Base-by-base conservation (phyloP, 1,140 invertebrate genomes). In the fruit fly (Drosophila melanogaster) region DNA sequence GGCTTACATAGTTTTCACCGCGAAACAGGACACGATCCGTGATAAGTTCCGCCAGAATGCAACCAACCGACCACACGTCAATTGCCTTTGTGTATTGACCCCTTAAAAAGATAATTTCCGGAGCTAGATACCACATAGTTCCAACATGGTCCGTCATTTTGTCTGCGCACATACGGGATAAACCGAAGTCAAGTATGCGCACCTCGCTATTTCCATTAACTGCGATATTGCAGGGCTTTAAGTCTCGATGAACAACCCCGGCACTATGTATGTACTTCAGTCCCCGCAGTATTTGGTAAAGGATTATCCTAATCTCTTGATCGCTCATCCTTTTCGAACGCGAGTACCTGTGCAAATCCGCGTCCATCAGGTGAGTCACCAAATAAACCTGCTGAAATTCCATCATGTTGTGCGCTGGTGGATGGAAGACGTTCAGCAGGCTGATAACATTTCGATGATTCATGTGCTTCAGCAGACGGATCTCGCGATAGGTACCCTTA, bases 131-230 rank as follows among this genome's bases (percentile, higher is more conserved):
- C 98, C 98, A 99, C 72, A 98, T 92, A 3, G 99, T 99, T 5
- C 98, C 98, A 3, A 99, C 98, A 94, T 99, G 99, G 7, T 98
- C 98, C 7, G 98, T 99, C 98, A 99, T 99, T 94, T 99, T 98
- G 0, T 86, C 95, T 96, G 92, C 98, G 38, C 98, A 97, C 35
- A 98, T 97, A 57, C 99, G 93, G 1, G 99, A 99, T 51, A 99
- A 93, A 40, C 99, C 99, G 94, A 99, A 99, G 93, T 99, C 99
- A 60, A 99, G 93, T 80, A 99, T 99, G 94, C 98, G 98, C 26
- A 99, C 92, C 92, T 99, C 98, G 93, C 98, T 99, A 93, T 99
- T 98, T 94, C 99, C 98, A 94, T 99, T 99, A 0, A 99, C 98
- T 53, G 98, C 98, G 91, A 99, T 98, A 93, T 99, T 99, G 38